Conservation (phyloP, 1,140 invertebrate genomes). For the Colletes gigas region DNA sequence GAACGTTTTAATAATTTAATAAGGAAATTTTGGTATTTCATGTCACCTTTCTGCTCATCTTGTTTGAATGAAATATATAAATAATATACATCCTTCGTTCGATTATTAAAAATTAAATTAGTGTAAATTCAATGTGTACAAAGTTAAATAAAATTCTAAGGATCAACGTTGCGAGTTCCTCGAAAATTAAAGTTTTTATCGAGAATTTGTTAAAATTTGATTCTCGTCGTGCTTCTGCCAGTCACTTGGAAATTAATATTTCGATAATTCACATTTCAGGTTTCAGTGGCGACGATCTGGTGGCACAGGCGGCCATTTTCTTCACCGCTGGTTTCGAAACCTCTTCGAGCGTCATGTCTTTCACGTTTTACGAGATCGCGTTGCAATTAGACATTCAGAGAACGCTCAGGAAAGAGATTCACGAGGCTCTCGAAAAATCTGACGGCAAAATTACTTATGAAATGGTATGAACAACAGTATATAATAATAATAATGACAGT, state of each 20-base stretch:
- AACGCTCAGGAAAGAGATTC: slow-evolving; percentile 81
- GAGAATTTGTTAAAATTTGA: no score
- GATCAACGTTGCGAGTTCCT: no score
- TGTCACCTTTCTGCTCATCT: no score
- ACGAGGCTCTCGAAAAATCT: slow-evolving; percentile 72
- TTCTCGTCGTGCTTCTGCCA: no score
- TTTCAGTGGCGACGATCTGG: slow-evolving; percentile 85
- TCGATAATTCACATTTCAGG: slow-evolving; percentile 54
- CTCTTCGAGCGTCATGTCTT: slow-evolving; percentile 81
- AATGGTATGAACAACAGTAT: slow-evolving; percentile 58
- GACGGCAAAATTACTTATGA: slow-evolving; percentile 81
- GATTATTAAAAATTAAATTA: no score
- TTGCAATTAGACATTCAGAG: slow-evolving; percentile 82
- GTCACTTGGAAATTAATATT: no score
- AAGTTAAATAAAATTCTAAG: no score
- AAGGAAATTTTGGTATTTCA: not conserved
- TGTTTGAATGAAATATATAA: no score
- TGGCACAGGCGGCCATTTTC: slow-evolving; percentile 85
- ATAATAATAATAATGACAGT: not conserved
- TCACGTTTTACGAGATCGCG: slow-evolving; percentile 83
- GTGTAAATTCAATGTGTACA: no score
- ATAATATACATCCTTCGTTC: no score
- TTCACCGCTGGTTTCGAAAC: slow-evolving; percentile 87
- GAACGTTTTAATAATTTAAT: not conserved
- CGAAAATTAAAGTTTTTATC: no score